Evolutionary conservation across 2,888 invertebrate species (phyloP), one percentile per base, ranked within the genome.

Genomic region (Philereme vetulata): DNA sequence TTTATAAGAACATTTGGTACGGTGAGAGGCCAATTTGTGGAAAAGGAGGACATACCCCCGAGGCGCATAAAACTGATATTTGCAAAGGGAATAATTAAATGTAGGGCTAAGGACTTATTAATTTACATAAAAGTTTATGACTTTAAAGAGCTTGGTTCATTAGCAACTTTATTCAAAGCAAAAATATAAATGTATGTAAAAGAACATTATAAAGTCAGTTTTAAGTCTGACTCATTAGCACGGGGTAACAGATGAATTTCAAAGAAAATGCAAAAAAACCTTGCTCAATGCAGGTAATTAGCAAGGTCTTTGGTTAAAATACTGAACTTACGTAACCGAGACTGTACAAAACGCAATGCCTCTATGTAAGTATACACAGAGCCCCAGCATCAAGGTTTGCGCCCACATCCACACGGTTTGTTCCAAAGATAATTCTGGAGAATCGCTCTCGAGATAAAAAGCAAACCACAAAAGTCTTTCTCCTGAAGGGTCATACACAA

Each of bases 201-300:
- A 63, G 65, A 69, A 66, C 67, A 69, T 65, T 69, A 65, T n/a
- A n/a, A n/a, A n/a, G n/a, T n/a, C n/a, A n/a, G n/a, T n/a, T n/a
- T 67, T 62, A 56, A 67, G 67, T 54, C 53, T 49, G 45, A 60
- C 50, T 67, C 60, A 66, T 70, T 70, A 66, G 67, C 54, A 62
- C 51, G 51, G 43, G 21, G 60, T 52, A 62, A 56, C 49, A 64
- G 59, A 51, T 46, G 50, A 51, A 57, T 51, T 52, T 59, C 33
- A 51, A 64, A 46, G 44, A 56, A 66, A 58, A 57, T 54, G 51
- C 46, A 52, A 57, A 56, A 62, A 56, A 62, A 54, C 49, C 52
- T 58, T 49, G 58, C 36, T 43, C 38, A 34, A 36, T 46, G 42
- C 44, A 52, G 52, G 38, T 60, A 56, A 58, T 58, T 60, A 58